Evolutionary conservation across 37 sponge, comb jelly and placozoan species (phyloP).

Genomic region (Chondrilla cf. caribensis): DNA sequence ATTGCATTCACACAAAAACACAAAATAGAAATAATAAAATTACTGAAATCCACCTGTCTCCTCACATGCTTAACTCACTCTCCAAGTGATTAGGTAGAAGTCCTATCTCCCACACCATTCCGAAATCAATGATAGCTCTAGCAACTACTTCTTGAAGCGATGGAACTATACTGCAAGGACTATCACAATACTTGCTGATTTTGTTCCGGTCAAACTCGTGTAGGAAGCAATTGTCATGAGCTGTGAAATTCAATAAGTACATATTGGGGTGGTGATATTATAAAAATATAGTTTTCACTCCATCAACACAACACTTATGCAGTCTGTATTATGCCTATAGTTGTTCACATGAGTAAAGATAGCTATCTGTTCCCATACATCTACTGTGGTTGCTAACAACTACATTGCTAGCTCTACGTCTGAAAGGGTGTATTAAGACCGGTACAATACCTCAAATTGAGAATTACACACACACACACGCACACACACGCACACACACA

Average conservation of each 20-base stretch:
- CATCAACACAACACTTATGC: too few relatives aligned
- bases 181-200: background rate
- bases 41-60: background rate
- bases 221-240: slow-evolving; percentile 50
- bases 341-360: too few relatives aligned
- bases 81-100: slow-evolving; percentile 38
- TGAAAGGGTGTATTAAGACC: too few relatives aligned
- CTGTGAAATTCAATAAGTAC: slow-evolving; percentile 13
- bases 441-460: too few relatives aligned
- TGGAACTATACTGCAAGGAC: background rate
- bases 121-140: background rate
- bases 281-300: too few relatives aligned
- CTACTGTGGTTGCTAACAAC: too few relatives aligned
- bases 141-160: slow-evolving; percentile 10
- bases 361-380: too few relatives aligned
- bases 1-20: background rate
- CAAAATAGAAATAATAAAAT: background rate
- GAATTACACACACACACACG: background rate
- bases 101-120: slow-evolving; percentile 2
- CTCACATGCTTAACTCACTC: slow-evolving; percentile 32
- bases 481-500: background rate
- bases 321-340: too few relatives aligned
- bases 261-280: too few relatives aligned
- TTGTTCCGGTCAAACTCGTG: slow-evolving; percentile 33
- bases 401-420: too few relatives aligned